phyloP scores from a whole-genome alignment of 2,113 vertebrate genomes.

The Raja brachyura region DNA sequence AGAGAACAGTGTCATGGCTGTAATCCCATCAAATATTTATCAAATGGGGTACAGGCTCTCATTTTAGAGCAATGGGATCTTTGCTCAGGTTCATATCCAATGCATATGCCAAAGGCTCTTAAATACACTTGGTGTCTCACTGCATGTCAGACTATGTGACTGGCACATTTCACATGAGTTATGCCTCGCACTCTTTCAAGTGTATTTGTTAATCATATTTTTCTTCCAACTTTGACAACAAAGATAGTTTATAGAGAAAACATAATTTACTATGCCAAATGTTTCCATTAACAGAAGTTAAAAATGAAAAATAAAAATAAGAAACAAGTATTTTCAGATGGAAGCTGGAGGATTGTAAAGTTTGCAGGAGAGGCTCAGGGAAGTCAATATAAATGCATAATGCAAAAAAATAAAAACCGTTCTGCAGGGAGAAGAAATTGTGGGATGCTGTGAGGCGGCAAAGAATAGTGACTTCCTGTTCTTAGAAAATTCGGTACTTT shows the following conservation, averaged over 20 bases:
- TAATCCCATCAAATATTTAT: neutral
- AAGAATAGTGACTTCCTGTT: neutral
- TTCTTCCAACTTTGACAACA: neutral
- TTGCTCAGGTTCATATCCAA: too few relatives aligned
- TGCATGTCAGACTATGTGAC: neutral
- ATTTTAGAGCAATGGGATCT: neutral
- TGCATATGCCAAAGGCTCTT: too few relatives aligned
- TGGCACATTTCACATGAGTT: neutral
- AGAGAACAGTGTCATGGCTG: neutral
- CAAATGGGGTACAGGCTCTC: neutral
- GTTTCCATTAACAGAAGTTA: neutral
- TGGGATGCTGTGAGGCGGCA: neutral
- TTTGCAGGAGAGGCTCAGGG: neutral
- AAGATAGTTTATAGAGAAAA: neutral
- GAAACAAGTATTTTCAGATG: neutral
- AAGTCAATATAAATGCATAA: neutral
- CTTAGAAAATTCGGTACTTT: constrained; percentile 2
- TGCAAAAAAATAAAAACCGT: neutral
- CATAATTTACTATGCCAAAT: neutral
- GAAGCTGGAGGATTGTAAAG: neutral
- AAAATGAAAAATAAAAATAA: neutral
- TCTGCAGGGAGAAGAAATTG: neutral
- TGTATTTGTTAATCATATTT: neutral
- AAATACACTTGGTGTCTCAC: too few relatives aligned
- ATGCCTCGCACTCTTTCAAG: neutral